Base-by-base conservation (phyloP, 1,140 invertebrate species). In the Planococcus citri region DNA sequence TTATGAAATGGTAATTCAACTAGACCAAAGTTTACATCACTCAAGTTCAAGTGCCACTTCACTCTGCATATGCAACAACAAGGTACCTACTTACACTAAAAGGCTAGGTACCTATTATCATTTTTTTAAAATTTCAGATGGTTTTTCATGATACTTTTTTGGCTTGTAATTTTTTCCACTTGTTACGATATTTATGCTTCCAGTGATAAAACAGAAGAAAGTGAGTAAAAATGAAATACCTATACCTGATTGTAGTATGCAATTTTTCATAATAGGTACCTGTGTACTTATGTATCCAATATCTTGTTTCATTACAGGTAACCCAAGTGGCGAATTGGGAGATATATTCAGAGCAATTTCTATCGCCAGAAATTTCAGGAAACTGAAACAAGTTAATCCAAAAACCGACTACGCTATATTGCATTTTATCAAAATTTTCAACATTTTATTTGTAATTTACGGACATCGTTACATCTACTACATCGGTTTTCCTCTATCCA, bases 401-500 rank as follows among this genome's bases (percentile, higher is more conserved):
- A 27, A 64, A 64, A 64, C 21, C 2, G 60, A 64, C 17, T 24
- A 24, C 17, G 25, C 25, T 25, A 17, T 4, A 4, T 6, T 64
- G 24, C 60, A 64, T 64, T 64, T 64, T 24, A 14, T 17, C 1
- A 64, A 64, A 64, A 27, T 64, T 17, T 64, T 64, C 6, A 64
- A 64, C 17, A 64, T 64, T 6, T 17, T 64, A 24, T 25, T 64
- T 12, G 60, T 64, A 10, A 64, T 64, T 14, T 64, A 64, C 25
- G 60, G 60, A 64, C 60, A 64, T 64, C 60, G 60, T 10, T 64
- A 24, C 22, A 64, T 64, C 4, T 64, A 6, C 24, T 64, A 17
- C 22, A 64, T 64, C 6, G 60, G 60, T 4, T 64, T 17, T 64
- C 60, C 60, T 25, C 10, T 2, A 64, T 64, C 20, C 17, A 64